Base-by-base conservation (phyloP, 2,113 vertebrate genomes). In the Pygoscelis antarcticus region DNA sequence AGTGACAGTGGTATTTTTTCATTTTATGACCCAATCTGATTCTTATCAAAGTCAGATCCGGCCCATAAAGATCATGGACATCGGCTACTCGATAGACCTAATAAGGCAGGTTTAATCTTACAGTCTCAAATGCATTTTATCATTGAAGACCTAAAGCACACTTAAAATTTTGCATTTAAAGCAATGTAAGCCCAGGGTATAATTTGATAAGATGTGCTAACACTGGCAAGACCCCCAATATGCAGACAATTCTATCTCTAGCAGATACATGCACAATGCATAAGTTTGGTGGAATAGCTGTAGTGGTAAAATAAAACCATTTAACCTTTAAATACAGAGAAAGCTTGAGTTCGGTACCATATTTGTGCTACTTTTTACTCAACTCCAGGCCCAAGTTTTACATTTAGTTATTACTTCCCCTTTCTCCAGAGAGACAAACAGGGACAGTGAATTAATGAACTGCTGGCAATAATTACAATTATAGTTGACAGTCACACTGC, bases 361-460 rank as follows among this genome's bases (percentile, higher is more conserved):
- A 65, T 72, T 54, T 49, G 13, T 65, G 58, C 19, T 52, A 49
- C 27, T 72, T 92, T 92, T 55, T 40, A 27, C 55, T 46, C 42
- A 70, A 19, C 21, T 89, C 49, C 55, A 80, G 54, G 58, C 15
- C 34, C 11, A 90, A 79, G 44, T 80, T 94, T 93, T 92, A 70
- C 14, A 25, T 93, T 64, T 93, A 91, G 78, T 94, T 94, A 69
- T 90, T 92, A 89, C 79, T 95, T 54, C 20, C 23, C 49, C 42
- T 87, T 93, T 78, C 92, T 95, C 94, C 83, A 90, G 88, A 94
- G 96, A 93, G 55, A 75, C 58, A 93, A 95, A 83, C 38, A 87
- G 85, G 47, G 94, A 92, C 77, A 95, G 78, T 94, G 97, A 91
- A 96, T 96, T 97, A 94, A 97, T 91, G 89, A 96, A 95, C 66